Evolutionary conservation across 2,888 invertebrate species (phyloP), one percentile per base, ranked within the genome.

Genomic region (Iphiclides podalirius): DNA sequence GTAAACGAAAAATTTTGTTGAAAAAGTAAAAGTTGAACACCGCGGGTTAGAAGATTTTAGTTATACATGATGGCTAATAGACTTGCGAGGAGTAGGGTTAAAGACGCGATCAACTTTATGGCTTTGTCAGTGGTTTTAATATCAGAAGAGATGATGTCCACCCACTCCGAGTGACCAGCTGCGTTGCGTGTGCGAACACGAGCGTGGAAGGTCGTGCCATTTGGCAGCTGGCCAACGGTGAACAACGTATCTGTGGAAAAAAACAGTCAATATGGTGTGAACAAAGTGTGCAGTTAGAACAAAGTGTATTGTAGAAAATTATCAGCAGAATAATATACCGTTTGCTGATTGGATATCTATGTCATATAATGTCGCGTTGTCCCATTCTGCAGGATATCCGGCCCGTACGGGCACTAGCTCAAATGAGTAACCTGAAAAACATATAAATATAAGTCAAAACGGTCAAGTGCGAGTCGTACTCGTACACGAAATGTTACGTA

Each of bases 101-200:
- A 1, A 1, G 68, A 63, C 2, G 57, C 49, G 14, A 59, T 34
- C 2, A 67, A 34, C 16, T 52, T 57, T 4, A 60, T 48, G 0
- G 64, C 72, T 16, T 63, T 50, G 4, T 67, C 70, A 0, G 72
- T 69, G 16, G 77, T 76, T 36, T 15, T 50, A 9, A 50, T 45
- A 36, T 50, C 35, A 1, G 60, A 58, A 0, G 63, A 65, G 0
- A 56, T 47, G 7, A 73, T 52, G 13, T 67, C 66, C 33, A 79
- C 41, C 82, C 83, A 86, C 16, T 80, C 80, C 0, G 87, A 88
- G 58, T 66, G 69, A 1, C 87, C 85, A 0, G 87, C 87, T 0
- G 74, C 71, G 59, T 88, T 88, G 31, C 75, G 64, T 16, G 79
- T 70, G 26, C 79, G 71, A 1, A 83, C 80, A 0, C 82, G 75